Conservation (phyloP, 2,888 invertebrate species). For the Nyleta sp. region DNA sequence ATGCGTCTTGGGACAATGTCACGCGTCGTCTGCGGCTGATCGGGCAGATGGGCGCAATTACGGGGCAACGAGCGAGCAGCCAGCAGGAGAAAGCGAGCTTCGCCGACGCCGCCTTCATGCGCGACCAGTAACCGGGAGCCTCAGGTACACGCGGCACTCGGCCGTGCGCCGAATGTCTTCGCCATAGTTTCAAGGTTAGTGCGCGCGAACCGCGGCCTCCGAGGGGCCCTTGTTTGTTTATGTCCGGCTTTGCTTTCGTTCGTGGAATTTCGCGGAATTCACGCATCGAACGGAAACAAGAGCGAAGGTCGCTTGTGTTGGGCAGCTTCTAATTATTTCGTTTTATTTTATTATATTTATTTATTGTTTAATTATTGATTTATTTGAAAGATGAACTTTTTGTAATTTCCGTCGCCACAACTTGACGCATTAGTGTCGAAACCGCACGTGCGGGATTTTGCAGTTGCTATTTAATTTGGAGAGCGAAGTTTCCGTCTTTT, state of each 20-base stretch:
- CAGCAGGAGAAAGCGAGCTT: conserved; percentile 47
- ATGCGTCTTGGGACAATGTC: conserved; percentile 42
- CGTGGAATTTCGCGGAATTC: neutral
- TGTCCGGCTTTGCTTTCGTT: neutral
- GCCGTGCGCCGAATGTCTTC: conserved; percentile 50
- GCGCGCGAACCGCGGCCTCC: neutral
- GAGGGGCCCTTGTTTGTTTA: conserved; percentile 4
- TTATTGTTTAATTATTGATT: too few species aligned
- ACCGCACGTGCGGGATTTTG: too few species aligned
- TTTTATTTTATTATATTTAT: too few species aligned
- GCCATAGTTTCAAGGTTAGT: conserved; percentile 55
- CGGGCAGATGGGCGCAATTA: conserved; percentile 39
- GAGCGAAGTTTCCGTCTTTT: too few species aligned
- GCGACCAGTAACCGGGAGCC: conserved; percentile 34
- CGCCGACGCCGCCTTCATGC: conserved; percentile 43
- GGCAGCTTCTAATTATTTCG: too few species aligned
- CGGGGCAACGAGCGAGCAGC: conserved; percentile 12
- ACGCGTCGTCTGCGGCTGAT: conserved; percentile 37
- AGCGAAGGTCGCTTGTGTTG: too few species aligned
- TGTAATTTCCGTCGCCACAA: too few species aligned
- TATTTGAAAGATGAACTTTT: too few species aligned
- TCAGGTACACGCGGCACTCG: conserved; percentile 29
- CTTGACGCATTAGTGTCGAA: too few species aligned
- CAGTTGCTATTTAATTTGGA: too few species aligned
- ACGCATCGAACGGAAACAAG: too few species aligned